These are phyloP conservation scores for Zapornia atra DNA, from an alignment of 2,113 vertebrate genomes.

Conservation along the genomic window DNA sequence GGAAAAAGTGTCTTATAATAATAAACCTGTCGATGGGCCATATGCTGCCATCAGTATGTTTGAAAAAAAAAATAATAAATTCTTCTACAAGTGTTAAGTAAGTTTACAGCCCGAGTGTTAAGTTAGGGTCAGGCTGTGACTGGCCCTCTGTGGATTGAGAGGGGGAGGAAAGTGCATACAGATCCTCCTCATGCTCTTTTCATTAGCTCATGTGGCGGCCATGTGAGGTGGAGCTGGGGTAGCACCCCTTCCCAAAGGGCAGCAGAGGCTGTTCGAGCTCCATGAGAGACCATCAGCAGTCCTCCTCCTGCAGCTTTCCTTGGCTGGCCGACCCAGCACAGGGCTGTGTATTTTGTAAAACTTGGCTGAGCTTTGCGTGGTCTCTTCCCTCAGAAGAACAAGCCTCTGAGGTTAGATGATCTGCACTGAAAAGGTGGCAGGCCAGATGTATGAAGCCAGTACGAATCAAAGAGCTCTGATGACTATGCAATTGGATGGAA, in stretches of 20 bases:
- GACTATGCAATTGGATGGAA: not conserved
- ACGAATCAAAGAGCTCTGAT: not conserved
- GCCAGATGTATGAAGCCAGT: not conserved
- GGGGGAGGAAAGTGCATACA: not conserved
- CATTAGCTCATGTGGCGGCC: not conserved
- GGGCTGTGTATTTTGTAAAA: not conserved
- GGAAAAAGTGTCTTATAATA: slow-evolving; percentile 66
- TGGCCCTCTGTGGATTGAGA: not conserved
- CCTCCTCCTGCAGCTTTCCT: not conserved
- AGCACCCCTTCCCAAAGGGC: not conserved
- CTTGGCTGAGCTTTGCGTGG: not conserved
- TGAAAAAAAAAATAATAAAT: slow-evolving; percentile 24
- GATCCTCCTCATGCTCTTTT: slow-evolving; percentile 7
- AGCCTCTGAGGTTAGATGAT: not conserved
- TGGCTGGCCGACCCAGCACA: fast-evolving
- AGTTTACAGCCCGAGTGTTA: slow-evolving; percentile 55
- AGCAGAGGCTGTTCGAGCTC: not conserved
- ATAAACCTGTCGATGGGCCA: slow-evolving; percentile 65
- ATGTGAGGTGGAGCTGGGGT: fast-evolving
- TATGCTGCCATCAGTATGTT: slow-evolving; percentile 45
- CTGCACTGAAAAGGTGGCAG: not conserved
- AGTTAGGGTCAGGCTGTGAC: slow-evolving; percentile 47
- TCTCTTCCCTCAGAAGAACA: not conserved
- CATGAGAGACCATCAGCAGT: fast-evolving
- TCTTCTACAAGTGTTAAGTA: slow-evolving; percentile 49